A percentile compares a stretch with the other conserved stretches of the same genome.
Conservation (phyloP, 2,797 vertebrate species). For the Channallabes apus region DNA sequence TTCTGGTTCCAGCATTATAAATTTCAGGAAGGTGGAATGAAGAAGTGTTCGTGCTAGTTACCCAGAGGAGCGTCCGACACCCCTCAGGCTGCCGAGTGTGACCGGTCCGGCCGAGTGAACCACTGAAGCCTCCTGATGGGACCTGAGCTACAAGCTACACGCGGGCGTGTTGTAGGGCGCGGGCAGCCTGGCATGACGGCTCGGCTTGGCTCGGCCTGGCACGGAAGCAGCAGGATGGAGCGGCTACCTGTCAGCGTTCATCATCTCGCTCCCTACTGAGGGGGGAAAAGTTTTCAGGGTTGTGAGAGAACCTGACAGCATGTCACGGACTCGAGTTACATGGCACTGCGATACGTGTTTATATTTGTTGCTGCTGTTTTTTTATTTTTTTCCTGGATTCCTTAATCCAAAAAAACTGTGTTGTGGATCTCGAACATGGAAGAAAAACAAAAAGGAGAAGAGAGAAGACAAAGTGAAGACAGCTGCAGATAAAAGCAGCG, state of each 20-base stretch:
- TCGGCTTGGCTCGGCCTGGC: slow-evolving; percentile 16
- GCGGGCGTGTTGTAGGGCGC: slow-evolving; percentile 30
- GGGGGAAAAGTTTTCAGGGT: slow-evolving; percentile 72
- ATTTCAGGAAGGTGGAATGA: slow-evolving; percentile 8
- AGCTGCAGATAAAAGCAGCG: slow-evolving; percentile 16
- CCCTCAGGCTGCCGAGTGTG: slow-evolving; percentile 39
- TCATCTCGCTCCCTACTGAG: slow-evolving; percentile 69
- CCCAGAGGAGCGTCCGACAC: slow-evolving; percentile 31
- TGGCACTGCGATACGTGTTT: slow-evolving; percentile 76
- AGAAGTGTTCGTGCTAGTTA: slow-evolving; percentile 25
- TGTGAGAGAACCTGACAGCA: slow-evolving; percentile 68
- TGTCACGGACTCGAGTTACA: slow-evolving; percentile 77
- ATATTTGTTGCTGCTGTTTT: slow-evolving; percentile 74
- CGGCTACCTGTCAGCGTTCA: slow-evolving; percentile 70
- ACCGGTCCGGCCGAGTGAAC: slow-evolving; percentile 41
- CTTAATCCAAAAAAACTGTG: slow-evolving; percentile 32
- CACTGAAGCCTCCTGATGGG: slow-evolving; percentile 41
- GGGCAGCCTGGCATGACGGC: slow-evolving; percentile 36
- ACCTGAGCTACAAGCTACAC: slow-evolving; percentile 42
- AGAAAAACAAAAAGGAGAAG: slow-evolving; percentile 19
- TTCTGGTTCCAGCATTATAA: neutral
- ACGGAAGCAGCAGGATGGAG: slow-evolving; percentile 40
- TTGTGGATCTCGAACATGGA: slow-evolving; percentile 44
- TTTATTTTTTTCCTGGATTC: slow-evolving; percentile 3
- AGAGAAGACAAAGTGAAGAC: slow-evolving; percentile 28